Conservation (phyloP, 2,888 invertebrate genomes). For the Sericinus montela region DNA sequence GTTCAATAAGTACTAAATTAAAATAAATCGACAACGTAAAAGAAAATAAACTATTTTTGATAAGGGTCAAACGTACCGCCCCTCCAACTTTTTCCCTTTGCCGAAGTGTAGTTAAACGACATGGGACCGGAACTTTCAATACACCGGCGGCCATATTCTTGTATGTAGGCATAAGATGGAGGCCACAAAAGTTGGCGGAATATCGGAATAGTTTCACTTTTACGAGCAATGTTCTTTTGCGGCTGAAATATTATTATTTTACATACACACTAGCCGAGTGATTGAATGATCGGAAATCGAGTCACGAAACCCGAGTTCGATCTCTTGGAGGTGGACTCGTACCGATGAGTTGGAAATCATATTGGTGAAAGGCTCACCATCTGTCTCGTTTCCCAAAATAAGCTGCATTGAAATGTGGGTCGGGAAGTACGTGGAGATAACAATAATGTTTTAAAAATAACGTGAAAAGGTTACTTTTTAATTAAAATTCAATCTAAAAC, state of each 20-base stretch:
- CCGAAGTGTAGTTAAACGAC: conserved; percentile 15
- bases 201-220: conserved; percentile 31
- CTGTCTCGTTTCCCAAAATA: too few species aligned
- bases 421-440: too few species aligned
- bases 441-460: too few species aligned
- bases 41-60: conserved; percentile 29
- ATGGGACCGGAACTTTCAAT: conserved; percentile 24
- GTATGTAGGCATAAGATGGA: conserved; percentile 35
- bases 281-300: too few species aligned
- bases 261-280: background rate
- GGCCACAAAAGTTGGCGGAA: conserved; percentile 34
- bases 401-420: too few species aligned
- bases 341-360: too few species aligned
- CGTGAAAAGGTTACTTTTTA: too few species aligned
- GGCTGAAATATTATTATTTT: conserved; percentile 15
- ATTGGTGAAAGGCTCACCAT: too few species aligned
- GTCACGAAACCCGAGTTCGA: too few species aligned
- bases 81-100: conserved; percentile 22
- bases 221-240: conserved; percentile 28
- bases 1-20: conserved; percentile 15
- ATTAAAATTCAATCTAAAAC: too few species aligned
- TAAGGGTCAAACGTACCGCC: conserved; percentile 47
- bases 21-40: conserved; percentile 17
- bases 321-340: too few species aligned
- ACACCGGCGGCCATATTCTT: conserved; percentile 37